These are phyloP conservation scores for Berghia stephanieae DNA, from an alignment of 1,140 invertebrate species.

Conservation along the genomic window DNA sequence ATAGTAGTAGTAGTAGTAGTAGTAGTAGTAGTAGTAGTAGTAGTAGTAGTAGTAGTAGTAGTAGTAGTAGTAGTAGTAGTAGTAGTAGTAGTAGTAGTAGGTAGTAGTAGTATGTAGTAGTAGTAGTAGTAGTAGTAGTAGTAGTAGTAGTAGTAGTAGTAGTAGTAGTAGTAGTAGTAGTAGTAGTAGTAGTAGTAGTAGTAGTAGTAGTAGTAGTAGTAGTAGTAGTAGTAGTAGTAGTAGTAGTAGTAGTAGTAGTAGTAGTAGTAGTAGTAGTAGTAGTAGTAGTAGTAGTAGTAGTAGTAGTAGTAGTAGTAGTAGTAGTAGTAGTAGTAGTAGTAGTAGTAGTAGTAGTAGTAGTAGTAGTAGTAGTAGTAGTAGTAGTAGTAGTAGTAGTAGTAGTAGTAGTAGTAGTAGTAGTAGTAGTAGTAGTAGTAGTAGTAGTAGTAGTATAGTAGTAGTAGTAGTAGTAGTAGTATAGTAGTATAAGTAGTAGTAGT, in stretches of 20 bases:
- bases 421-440: background rate
- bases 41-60: slow-evolving; percentile 3
- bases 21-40: slow-evolving; percentile 9
- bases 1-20: background rate
- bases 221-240: slow-evolving; percentile 7
- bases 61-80: slow-evolving; percentile 1
- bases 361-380: slow-evolving; percentile 8
- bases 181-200: slow-evolving; percentile 8
- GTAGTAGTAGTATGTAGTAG: too few species aligned
- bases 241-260: slow-evolving; percentile 8
- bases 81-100: too few species aligned
- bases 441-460: too few species aligned
- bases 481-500: too few species aligned
- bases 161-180: slow-evolving; percentile 7
- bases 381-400: slow-evolving; percentile 7
- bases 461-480: too few species aligned
- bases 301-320: slow-evolving; percentile 8
- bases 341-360: slow-evolving; percentile 7
- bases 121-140: slow-evolving; percentile 8
- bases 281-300: slow-evolving; percentile 7
- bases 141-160: slow-evolving; percentile 7
- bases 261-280: slow-evolving; percentile 7
- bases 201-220: slow-evolving; percentile 3
- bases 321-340: slow-evolving; percentile 7
- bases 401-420: slow-evolving; percentile 3